Evolutionary conservation across 2,113 vertebrate genomes (phyloP).

Genomic region (Neogobius melanostomus): DNA sequence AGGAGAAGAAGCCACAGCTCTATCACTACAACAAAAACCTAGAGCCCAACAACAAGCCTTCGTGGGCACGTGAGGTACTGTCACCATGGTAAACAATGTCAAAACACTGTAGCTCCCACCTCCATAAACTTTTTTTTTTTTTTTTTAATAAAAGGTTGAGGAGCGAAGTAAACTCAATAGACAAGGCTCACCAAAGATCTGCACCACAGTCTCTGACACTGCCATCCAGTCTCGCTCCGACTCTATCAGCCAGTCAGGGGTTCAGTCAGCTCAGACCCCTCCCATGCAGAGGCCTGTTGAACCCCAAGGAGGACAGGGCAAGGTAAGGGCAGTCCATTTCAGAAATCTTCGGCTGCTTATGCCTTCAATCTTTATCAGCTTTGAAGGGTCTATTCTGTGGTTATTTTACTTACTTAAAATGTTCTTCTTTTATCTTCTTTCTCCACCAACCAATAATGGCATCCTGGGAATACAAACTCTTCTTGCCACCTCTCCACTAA

Average conservation of each 20-base stretch:
- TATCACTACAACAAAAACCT: slow-evolving; percentile 87
- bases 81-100: not conserved
- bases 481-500: slow-evolving; percentile 22
- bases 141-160: slow-evolving; percentile 79
- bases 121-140: not conserved
- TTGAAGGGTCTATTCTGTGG: slow-evolving; percentile 5
- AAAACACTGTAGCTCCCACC: not conserved
- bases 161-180: slow-evolving; percentile 88
- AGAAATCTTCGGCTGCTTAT: not conserved
- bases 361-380: slow-evolving; percentile 29
- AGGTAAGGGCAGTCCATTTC: slow-evolving; percentile 73
- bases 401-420: slow-evolving; percentile 30
- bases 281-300: slow-evolving; percentile 92
- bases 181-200: slow-evolving; percentile 87
- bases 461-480: slow-evolving; percentile 24
- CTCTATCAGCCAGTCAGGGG: slow-evolving; percentile 74
- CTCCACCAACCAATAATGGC: slow-evolving; percentile 15
- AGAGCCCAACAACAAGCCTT: slow-evolving; percentile 85
- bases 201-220: slow-evolving; percentile 81
- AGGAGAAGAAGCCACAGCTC: slow-evolving; percentile 84
- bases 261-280: slow-evolving; percentile 84
- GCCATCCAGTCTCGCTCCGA: slow-evolving; percentile 81
- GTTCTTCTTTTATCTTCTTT: slow-evolving; percentile 21
- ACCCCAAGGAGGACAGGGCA: slow-evolving; percentile 89
- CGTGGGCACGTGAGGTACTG: slow-evolving; percentile 88